Base-by-base conservation (phyloP, 2,888 invertebrate species). In the Bembecia ichneumoniformis region DNA sequence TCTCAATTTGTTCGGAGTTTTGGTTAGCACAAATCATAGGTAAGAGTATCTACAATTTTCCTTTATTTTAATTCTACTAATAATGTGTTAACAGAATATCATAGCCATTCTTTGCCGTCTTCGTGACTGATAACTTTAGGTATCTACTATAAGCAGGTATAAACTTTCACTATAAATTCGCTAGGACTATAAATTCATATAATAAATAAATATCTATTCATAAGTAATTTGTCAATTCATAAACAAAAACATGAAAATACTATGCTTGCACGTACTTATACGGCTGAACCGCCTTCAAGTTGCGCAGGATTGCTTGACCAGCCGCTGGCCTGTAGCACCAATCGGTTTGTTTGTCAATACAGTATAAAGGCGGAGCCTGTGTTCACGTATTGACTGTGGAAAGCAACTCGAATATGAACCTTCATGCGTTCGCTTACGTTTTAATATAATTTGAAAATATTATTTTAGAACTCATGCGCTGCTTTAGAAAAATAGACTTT, bases 261-360 rank as follows among this genome's bases (percentile, higher is more conserved):
- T 34, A 9, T 40, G 40, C n/a, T n/a, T 28, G 28, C 28, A 28
- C 28, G 7, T 28, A n/a, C n/a, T n/a, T 35, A 40, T 40, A 13
- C 14, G 40, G 44, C 10, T 15, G 15, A 66, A 71, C 68, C 72
- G 71, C 70, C 70, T 71, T 58, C 63, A 68, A 65, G 73, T 60
- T 82, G 86, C 86, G 86, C 84, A 75, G 71, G 86, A 84, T 77
- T 82, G 73, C 72, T 73, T 67, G 65, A 62, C 63, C 70, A 63
- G 67, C 64, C 65, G 55, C 59, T 62, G 57, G 52, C 59, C 57
- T 58, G 58, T 57, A 64, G 76, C 72, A 66, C 84, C 86, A 87
- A 87, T 87, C 75, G 60, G 65, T 74, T 74, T 74, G 70, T 76
- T 74, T 77, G 79, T 79, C 75, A 77, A 76, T 74, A 76, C 62